Conservation (phyloP, 1,140 invertebrate genomes). For the Sinonovacula constricta region DNA sequence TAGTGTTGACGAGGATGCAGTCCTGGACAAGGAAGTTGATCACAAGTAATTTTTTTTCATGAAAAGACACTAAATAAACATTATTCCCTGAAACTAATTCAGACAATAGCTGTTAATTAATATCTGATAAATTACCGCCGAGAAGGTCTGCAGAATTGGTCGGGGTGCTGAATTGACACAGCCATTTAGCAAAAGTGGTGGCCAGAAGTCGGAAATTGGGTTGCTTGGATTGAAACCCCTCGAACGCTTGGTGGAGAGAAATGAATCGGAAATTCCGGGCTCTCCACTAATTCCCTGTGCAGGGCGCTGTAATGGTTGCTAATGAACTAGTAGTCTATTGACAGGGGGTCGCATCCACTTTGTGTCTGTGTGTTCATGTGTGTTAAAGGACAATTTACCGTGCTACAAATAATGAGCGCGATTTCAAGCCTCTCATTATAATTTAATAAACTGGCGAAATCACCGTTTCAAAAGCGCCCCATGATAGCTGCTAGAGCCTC, state of each 20-base stretch:
- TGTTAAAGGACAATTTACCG: conserved; percentile 48
- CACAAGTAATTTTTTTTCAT: conserved; percentile 22
- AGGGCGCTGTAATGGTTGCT: neutral
- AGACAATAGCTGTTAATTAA: conserved; percentile 38
- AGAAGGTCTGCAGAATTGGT: too few relatives aligned
- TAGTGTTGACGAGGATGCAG: neutral
- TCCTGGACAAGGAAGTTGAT: conserved; percentile 9
- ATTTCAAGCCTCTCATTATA: conserved; percentile 39
- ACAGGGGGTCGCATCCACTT: conserved; percentile 48
- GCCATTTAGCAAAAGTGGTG: too few relatives aligned
- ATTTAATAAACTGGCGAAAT: conserved; percentile 51
- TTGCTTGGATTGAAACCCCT: neutral
- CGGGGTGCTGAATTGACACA: too few relatives aligned
- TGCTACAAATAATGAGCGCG: conserved; percentile 49
- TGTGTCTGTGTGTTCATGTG: conserved; percentile 29
- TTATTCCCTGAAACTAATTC: conserved; percentile 11
- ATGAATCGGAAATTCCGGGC: neutral
- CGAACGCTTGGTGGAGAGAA: neutral
- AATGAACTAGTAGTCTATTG: conserved; percentile 36
- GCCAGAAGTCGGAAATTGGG: too few relatives aligned
- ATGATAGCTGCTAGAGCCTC: conserved; percentile 3
- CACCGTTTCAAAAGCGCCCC: conserved; percentile 26
- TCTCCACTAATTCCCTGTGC: neutral
- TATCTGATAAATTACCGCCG: conserved; percentile 18
- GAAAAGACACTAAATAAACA: too few relatives aligned